These are phyloP conservation scores for Pseudorasbora parva DNA, from an alignment of 2,113 vertebrate genomes.

Conservation along the genomic window DNA sequence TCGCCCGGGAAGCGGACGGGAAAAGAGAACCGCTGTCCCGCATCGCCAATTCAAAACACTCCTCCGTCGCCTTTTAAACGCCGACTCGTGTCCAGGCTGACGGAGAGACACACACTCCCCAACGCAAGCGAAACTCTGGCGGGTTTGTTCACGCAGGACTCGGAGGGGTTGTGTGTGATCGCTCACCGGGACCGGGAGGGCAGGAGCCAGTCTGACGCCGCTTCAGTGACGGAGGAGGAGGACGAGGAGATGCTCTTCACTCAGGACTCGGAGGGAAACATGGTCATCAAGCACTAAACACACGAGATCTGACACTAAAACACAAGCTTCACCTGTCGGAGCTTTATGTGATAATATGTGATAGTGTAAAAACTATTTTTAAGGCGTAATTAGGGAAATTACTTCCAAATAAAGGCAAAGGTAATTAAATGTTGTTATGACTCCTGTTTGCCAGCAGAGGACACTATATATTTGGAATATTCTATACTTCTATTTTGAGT, in stretches of 20 bases:
- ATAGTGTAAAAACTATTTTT: too few species aligned
- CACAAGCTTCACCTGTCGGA: too few species aligned
- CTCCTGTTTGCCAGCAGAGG: too few species aligned
- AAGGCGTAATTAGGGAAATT: too few species aligned
- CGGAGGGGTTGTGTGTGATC: conserved; percentile 75
- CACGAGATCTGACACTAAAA: too few species aligned
- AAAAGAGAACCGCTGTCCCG: conserved; percentile 46
- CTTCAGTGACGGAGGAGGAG: conserved; percentile 60
- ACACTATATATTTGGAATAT: too few species aligned
- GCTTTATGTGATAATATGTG: too few species aligned
- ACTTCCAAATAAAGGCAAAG: too few species aligned
- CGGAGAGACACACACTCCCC: conserved; percentile 2
- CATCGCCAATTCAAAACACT: neutral
- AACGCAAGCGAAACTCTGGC: too few species aligned
- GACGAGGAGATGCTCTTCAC: conserved; percentile 72
- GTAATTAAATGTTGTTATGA: too few species aligned
- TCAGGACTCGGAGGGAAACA: conserved; percentile 79
- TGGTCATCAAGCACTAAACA: conserved; percentile 74
- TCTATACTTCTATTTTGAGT: too few species aligned
- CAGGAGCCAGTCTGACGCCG: conserved; percentile 20
- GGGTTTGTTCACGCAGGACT: conserved; percentile 77
- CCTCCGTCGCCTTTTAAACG: conserved; percentile 36
- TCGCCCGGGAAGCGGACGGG: conserved; percentile 31
- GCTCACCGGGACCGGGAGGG: conserved; percentile 69
- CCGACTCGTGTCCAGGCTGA: neutral